Evolutionary conservation across 1,140 invertebrate species (phyloP).

Genomic region (Belonocnema kinseyi): DNA sequence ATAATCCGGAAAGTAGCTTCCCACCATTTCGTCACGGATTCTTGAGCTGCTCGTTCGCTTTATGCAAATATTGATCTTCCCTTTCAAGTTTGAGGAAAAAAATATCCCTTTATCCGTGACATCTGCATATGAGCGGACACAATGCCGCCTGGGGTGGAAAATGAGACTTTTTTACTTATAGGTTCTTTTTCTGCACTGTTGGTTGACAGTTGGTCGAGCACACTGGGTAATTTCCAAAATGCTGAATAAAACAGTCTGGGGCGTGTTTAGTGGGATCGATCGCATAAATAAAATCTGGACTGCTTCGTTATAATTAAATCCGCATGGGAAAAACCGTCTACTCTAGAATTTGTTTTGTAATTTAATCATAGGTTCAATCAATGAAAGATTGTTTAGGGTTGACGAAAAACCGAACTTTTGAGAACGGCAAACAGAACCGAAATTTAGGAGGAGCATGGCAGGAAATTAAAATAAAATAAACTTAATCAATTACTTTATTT

Average conservation of each 20-base stretch:
- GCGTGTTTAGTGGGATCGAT: conserved; percentile 28
- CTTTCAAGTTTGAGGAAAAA: conserved; percentile 47
- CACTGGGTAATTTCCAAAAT: conserved; percentile 68
- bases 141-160: conserved; percentile 36
- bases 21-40: conserved; percentile 66
- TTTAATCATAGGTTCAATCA: too few species aligned
- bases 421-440: too few species aligned
- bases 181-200: conserved; percentile 37
- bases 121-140: conserved; percentile 58
- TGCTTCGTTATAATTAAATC: not conserved
- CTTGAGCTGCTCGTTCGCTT: conserved; percentile 54
- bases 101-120: conserved; percentile 56
- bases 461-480: too few species aligned
- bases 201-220: conserved; percentile 64
- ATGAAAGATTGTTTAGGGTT: too few species aligned
- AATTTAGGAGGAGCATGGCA: too few species aligned
- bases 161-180: conserved; percentile 48
- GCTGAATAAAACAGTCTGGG: conserved; percentile 50
- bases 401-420: too few species aligned
- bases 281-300: conserved; percentile 2
- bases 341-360: not conserved
- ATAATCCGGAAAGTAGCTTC: conserved; percentile 47
- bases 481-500: too few species aligned
- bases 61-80: conserved; percentile 71
- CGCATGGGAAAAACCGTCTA: not conserved